Evolutionary conservation across 2,113 vertebrate genomes (phyloP).

Genomic region (Leucoraja erinaceus): DNA sequence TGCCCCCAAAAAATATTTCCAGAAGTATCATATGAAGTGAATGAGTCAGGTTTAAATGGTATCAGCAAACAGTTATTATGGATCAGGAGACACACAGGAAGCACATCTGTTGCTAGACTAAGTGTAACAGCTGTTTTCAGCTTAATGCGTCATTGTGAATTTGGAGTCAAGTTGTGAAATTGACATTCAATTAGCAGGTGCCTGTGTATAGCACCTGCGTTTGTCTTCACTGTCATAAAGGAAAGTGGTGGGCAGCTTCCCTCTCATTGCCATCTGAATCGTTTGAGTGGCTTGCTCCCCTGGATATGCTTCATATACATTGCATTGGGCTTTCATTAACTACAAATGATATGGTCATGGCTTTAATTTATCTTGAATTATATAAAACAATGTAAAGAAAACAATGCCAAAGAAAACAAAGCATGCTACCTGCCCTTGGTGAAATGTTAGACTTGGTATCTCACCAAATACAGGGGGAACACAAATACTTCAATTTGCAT

Average conservation of each 20-base stretch:
- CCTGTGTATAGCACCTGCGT: background rate
- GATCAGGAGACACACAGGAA: conserved; percentile 8
- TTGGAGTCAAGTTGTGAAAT: background rate
- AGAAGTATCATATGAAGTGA: background rate
- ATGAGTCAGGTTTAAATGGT: conserved; percentile 19
- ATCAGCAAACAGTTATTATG: conserved; percentile 14
- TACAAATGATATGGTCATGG: background rate
- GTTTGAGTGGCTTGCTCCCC: too few species aligned
- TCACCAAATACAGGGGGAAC: background rate
- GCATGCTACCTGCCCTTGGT: background rate
- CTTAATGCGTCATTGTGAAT: background rate
- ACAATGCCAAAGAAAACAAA: background rate
- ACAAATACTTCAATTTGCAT: background rate
- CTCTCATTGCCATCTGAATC: background rate
- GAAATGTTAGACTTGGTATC: background rate
- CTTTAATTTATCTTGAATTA: background rate
- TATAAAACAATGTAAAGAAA: background rate
- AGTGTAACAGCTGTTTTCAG: background rate
- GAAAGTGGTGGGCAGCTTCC: background rate
- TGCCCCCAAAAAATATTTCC: background rate
- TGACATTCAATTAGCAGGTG: background rate
- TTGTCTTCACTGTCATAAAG: background rate
- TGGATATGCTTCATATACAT: background rate
- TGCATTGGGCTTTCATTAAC: background rate
- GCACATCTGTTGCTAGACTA: conserved; percentile 5